phyloP scores from a whole-genome alignment of 2,797 vertebrate genomes.

The Epinephelus awoara region DNA sequence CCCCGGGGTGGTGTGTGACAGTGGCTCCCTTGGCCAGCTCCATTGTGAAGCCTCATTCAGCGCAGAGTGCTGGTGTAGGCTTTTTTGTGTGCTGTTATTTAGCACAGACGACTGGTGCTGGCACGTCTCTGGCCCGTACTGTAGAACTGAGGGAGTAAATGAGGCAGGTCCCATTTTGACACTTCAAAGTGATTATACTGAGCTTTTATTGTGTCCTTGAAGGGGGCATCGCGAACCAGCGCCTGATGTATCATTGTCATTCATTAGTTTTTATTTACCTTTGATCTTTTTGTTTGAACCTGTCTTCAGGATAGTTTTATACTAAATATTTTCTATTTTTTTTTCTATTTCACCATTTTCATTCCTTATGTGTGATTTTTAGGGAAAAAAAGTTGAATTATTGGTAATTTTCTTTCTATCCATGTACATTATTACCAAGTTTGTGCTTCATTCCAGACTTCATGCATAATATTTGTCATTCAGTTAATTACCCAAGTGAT shows the following conservation, averaged over 20 bases:
- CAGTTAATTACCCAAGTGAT: conserved; percentile 67
- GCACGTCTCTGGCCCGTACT: conserved; percentile 58
- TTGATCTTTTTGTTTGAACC: conserved; percentile 48
- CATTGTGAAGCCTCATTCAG: conserved; percentile 77
- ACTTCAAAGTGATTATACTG: conserved; percentile 71
- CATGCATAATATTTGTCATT: conserved; percentile 49
- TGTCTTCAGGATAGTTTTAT: conserved; percentile 5
- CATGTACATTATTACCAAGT: conserved; percentile 17
- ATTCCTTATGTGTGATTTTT: not conserved
- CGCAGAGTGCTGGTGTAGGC: conserved; percentile 70
- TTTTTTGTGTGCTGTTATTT: conserved; percentile 80
- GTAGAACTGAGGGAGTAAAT: conserved; percentile 63
- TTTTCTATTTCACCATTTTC: conserved; percentile 5
- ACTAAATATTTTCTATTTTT: not conserved
- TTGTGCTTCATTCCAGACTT: conserved; percentile 31
- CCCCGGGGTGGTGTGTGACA: conserved; percentile 78
- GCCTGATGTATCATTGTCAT: conserved; percentile 41
- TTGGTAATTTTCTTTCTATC: conserved; percentile 9
- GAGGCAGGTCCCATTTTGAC: conserved; percentile 75
- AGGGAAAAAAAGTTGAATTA: not conserved
- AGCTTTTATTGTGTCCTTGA: conserved; percentile 72
- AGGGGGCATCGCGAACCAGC: conserved; percentile 45
- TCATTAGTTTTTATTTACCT: conserved; percentile 44
- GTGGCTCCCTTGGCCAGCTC: conserved; percentile 72
- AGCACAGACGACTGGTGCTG: conserved; percentile 66